Evolutionary conservation across 2,113 vertebrate genomes (phyloP), one percentile per base, ranked within the genome.

Genomic region (Procavia capensis): DNA sequence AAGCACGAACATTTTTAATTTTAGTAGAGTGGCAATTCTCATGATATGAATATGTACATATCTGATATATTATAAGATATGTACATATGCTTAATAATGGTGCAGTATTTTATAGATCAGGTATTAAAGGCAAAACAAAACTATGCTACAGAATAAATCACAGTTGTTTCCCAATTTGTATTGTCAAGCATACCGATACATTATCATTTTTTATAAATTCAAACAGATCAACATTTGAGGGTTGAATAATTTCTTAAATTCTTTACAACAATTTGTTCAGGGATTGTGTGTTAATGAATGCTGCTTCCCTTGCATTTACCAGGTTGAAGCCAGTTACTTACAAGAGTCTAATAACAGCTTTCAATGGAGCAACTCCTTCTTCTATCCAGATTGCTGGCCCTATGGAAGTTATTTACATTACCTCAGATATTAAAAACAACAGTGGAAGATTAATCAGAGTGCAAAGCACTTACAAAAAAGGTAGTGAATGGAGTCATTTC

Each of bases 391-490:
- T 72, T 50, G 41, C 7, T 13, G 59, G 8, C 6, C 16, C 3
- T 14, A 57, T 80, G 25, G 29, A 92, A 59, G 22, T 61, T 94
- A 85, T 54, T 88, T 85, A 72, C 85, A 92, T 39, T 82, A 36
- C 7, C 81, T 63, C 14, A 57, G 6, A 90, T 72, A 72, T 86
- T 87, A 70, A 34, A 88, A 57, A 72, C 41, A 2, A 22, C 50
- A 81, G 50, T 82, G 2, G 36, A 95, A 95, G 79, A 81, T 50
- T 91, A 93, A 72, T 83, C 19, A 79, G 74, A 94, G 10, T 82
- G 59, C 4, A 85, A 90, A 2, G 3, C 24, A 90, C 7, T 63
- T 85, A 6, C 63, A 81, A 76, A 95, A 92, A 27, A 34, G 78
- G 89, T 90, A 3, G 8, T 4, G 4, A 70, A 96, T 2, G 1